Conservation (phyloP, 2,797 vertebrate genomes). For the Rhabdomys pumilio region DNA sequence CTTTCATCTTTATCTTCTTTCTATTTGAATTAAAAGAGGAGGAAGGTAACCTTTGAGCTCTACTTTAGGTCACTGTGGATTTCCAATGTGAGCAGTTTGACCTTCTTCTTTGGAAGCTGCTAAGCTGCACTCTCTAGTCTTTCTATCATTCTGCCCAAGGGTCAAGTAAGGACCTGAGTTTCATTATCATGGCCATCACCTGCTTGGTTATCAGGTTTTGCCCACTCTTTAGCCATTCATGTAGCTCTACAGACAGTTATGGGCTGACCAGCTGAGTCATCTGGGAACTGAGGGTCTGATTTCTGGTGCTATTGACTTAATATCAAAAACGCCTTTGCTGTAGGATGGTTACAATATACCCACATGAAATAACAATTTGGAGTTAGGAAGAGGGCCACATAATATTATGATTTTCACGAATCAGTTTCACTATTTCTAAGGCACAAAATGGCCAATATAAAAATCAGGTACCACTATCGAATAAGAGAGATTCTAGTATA, state of each 20-base stretch:
- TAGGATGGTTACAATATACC: neutral
- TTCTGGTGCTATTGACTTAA: neutral
- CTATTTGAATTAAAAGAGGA: slow-evolving; percentile 27
- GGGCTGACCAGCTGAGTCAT: neutral
- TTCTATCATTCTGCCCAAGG: neutral
- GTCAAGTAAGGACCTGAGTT: neutral
- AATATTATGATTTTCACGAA: neutral
- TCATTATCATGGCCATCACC: neutral
- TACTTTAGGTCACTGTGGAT: neutral
- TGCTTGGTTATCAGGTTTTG: neutral
- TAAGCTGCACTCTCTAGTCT: neutral
- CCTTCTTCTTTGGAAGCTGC: slow-evolving; percentile 35
- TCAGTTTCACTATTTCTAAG: slow-evolving; percentile 34
- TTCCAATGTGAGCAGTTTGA: neutral
- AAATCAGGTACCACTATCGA: neutral
- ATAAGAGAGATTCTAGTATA: slow-evolving; percentile 7
- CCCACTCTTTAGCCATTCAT: neutral
- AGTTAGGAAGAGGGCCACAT: neutral
- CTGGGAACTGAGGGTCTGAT: neutral
- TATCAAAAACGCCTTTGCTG: neutral
- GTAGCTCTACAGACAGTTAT: neutral
- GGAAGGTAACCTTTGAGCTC: neutral
- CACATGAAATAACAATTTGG: neutral
- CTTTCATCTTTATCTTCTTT: slow-evolving; percentile 41
- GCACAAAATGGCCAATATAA: neutral